Evolutionary conservation across 2,888 invertebrate species (phyloP), one percentile per base, ranked within the genome.

Genomic region (Synanthedon tipuliformis): DNA sequence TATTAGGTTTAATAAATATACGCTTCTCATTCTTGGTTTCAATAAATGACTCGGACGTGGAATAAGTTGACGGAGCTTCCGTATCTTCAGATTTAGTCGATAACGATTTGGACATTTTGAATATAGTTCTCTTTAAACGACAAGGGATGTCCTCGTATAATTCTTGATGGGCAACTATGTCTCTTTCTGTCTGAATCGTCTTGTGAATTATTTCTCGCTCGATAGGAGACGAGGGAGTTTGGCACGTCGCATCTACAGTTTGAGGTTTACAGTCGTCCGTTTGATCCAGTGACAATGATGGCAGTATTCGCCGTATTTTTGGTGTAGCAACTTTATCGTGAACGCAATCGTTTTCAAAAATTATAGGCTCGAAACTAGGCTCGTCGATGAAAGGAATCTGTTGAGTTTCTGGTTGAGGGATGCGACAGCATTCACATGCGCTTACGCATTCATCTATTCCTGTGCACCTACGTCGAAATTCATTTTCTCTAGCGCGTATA

Each of bases 321-420:
- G 86, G 85, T 1, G 84, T 82, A 5, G 74, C 66, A 3, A 79
- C 74, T 56, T 70, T 75, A 34, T 74, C 66, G 2, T 70, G 65
- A 1, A 70, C 62, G 15, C 67, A 64, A 52, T 83, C 82, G 53
- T 76, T 81, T 67, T 88, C 88, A 56, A 81, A 82, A 68, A 88
- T 88, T 12, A 86, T 58, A 4, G 86, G 88, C 55, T 88, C 87
- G 0, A 68, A 81, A 58, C 75, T 78, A 0, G 86, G 84, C 54
- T 84, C 88, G 63, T 88, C 88, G 51, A 88, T 88, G 63, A 62
- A 88, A 0, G 88, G 88, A 55, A 88, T 88, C 40, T 71, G 78
- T 23, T 75, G 76, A 0, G 75, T 56, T 55, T 87, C 86, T 0
- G 86, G 86, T 55, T 84, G 85, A 45, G 84, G 86, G 40, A 80